Base-by-base conservation (phyloP, 2,797 vertebrate species). In the Acanthopagrus latus region DNA sequence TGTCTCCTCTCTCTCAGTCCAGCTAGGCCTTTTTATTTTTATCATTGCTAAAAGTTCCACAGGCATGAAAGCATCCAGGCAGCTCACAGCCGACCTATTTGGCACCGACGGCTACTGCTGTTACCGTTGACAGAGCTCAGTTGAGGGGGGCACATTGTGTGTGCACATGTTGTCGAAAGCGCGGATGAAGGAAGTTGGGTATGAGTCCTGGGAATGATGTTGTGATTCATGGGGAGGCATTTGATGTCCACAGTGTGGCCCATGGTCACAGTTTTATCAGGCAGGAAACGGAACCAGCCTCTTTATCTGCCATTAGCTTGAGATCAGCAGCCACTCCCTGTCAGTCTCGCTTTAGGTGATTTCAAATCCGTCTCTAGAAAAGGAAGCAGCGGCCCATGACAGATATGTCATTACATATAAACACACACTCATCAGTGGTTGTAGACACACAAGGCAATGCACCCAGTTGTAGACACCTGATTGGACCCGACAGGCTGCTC, bases 211-310 rank as follows among this genome's bases (percentile, higher is more conserved):
- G 66, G 73, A 89, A 76, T 82, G 71, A 86, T 85, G 64, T 46
- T 67, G 59, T 70, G 65, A 88, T 90, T 77, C 66, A 66, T 46
- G 29, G 44, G 46, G 46, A 76, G 71, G 48, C 60, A 48, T 84
- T 74, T 84, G 67, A 87, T 72, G 72, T 64, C 13, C 66, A 72
- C 41, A 41, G 44, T 43, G 20, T 41, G n/a, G 17, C 27, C 66
- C 62, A 54, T 76, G 60, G 46, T 75, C 60, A 33, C 6, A 50
- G 64, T 77, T 88, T 88, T 80, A 89, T 90, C 88, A 68, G 68
- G 29, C 75, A 91, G 93, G 92, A 92, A 92, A 75, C 44, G 1
- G 55, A 86, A 86, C 62, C 29, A 56, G 64, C 60, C 68, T 85
- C 76, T 85, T 84, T 83, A 91, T 86, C 85, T 78, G 74, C 52